Base-by-base conservation (phyloP, 2,797 vertebrate species). In the Tympanoctomys barrerae region DNA sequence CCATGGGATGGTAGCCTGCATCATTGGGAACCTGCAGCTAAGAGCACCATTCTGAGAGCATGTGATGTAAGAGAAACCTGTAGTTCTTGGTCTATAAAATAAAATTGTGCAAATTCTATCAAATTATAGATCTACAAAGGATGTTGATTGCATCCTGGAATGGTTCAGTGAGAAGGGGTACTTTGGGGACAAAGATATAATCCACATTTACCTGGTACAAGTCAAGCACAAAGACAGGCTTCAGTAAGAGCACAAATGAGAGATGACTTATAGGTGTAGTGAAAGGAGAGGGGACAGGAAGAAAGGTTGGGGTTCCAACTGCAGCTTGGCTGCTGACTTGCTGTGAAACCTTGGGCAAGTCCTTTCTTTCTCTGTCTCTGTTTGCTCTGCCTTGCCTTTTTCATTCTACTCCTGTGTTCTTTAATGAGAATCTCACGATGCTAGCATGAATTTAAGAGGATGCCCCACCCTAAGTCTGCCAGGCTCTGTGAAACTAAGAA, bases 111-210 rank as follows among this genome's bases (percentile, higher is more conserved):
- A 68, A 61, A n/a, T 70, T 57, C 57, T 70, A 79, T 87, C 39
- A 57, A 95, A 87, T 87, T 90, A 39, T 57, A 89, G n/a, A 52
- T 42, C 6, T 49, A 61, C 52, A 86, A 89, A 87, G 11, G 24
- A 77, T 64, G 12, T 71, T 85, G 57, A 19, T 7, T 82, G 7
- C 68, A 79, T 89, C 71, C 31, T 66, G n/a, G 61, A 82, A 80
- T 84, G 80, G 21, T 90, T 66, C 24, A 19, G 24, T 62, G 21
- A 93, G 36, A 89, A 24, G 33, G 8, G 24, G 14, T 54, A 42
- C 1, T 68, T 68, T 85, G 26, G 46, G 7, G 16, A 18, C 31
- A 87, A 75, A 49, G 22, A 10, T 39, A 24, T 36, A 49, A 61
- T 42, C 39, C 3, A 19, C 49, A 46, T 70, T 83, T 87, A 31